phyloP scores from a whole-genome alignment of 2,888 invertebrate genomes.

The Horisme vitalbata region DNA sequence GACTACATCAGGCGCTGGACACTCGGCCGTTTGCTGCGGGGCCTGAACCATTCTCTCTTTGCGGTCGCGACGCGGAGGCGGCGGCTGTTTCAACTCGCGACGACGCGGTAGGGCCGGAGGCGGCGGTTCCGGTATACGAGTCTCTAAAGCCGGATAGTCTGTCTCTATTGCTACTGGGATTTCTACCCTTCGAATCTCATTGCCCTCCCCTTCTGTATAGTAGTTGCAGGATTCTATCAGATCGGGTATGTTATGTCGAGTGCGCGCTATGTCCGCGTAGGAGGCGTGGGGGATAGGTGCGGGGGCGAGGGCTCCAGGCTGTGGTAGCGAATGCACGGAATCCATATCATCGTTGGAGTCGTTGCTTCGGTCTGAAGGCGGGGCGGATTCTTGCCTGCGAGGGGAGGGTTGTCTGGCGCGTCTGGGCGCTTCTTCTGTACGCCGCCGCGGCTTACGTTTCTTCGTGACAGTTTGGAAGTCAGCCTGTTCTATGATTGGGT shows the following conservation, averaged over 20 bases:
- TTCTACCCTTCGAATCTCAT: conserved; percentile 26
- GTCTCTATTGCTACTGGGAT: conserved; percentile 29
- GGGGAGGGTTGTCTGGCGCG: conserved; percentile 57
- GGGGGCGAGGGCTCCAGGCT: conserved; percentile 69
- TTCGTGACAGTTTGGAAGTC: conserved; percentile 94
- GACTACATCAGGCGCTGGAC: conserved; percentile 70
- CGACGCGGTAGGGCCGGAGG: conserved; percentile 30
- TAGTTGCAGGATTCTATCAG: conserved; percentile 79
- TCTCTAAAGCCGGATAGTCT: conserved; percentile 41
- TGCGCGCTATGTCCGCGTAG: conserved; percentile 92
- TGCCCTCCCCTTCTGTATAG: conserved; percentile 62
- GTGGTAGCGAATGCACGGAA: conserved; percentile 92
- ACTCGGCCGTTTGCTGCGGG: conserved; percentile 53
- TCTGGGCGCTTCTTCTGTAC: conserved; percentile 71
- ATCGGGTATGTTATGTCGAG: conserved; percentile 75
- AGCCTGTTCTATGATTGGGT: conserved; percentile 72
- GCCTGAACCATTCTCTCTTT: conserved; percentile 21
- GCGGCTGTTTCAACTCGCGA: conserved; percentile 33
- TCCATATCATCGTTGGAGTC: conserved; percentile 92
- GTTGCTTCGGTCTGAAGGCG: conserved; percentile 91
- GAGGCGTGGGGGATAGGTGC: conserved; percentile 85
- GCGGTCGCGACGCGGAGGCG: conserved; percentile 34
- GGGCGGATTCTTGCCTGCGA: conserved; percentile 85
- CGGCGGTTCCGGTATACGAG: conserved; percentile 25
- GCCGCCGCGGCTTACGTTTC: conserved; percentile 90